These are phyloP conservation scores for Lagocephalus sceleratus DNA, from an alignment of 2,797 vertebrate species.

Conservation along the genomic window DNA sequence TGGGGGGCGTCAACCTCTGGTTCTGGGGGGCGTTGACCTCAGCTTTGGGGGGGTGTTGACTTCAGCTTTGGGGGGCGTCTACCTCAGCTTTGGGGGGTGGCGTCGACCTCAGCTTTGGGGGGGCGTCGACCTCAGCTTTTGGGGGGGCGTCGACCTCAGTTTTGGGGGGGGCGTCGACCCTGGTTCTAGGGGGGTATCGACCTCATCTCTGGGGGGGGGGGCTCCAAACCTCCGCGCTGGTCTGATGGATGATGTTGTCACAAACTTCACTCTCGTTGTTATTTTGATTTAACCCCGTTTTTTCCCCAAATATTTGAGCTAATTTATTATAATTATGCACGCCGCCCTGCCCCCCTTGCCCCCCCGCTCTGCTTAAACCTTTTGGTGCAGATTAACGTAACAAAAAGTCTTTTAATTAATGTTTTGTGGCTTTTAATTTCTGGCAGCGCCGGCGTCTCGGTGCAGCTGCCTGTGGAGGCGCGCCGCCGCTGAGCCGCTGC, in stretches of 20 bases:
- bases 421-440: slow-evolving; percentile 95
- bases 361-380: slow-evolving; percentile 73
- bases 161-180: too few species aligned
- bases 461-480: slow-evolving; percentile 91
- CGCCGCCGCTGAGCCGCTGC: slow-evolving; percentile 87
- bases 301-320: slow-evolving; percentile 79
- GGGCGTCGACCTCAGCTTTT: too few species aligned
- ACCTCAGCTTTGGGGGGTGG: too few species aligned
- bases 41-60: too few species aligned
- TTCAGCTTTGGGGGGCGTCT: too few species aligned
- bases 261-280: slow-evolving; percentile 71
- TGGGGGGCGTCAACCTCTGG: too few species aligned
- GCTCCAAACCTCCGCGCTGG: slow-evolving; percentile 82
- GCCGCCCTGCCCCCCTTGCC: slow-evolving; percentile 73
- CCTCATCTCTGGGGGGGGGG: too few species aligned
- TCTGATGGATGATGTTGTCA: slow-evolving; percentile 93
- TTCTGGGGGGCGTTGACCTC: too few species aligned
- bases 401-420: slow-evolving; percentile 97
- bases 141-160: too few species aligned
- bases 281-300: slow-evolving; percentile 42
- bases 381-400: slow-evolving; percentile 90
- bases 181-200: too few species aligned
- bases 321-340: slow-evolving; percentile 91
- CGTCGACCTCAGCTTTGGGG: too few species aligned
- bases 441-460: slow-evolving; percentile 86